A percentile compares a stretch with the other conserved stretches of the same genome.
phyloP scores from a whole-genome alignment of 2,113 vertebrate species.

The Mystacornis crossleyi region DNA sequence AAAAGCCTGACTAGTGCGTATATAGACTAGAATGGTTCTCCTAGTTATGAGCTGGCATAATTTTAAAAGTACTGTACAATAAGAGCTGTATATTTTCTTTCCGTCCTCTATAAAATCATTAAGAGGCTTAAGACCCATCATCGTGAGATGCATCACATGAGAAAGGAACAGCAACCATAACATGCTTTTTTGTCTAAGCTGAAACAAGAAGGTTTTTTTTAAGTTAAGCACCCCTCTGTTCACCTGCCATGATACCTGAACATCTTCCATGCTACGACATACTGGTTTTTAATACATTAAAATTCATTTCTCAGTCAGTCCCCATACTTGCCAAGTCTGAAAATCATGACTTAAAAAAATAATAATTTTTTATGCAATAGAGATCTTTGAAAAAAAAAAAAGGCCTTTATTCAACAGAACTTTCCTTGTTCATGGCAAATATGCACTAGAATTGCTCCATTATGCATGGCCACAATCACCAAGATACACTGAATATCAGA shows the following conservation, averaged over 20 bases:
- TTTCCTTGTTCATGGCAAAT: neutral
- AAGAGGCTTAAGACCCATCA: neutral
- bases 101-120: neutral
- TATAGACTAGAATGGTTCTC: neutral
- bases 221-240: neutral
- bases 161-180: neutral
- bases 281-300: neutral
- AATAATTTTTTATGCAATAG: neutral
- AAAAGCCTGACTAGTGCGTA: neutral
- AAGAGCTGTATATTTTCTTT: neutral
- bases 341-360: neutral
- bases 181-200: neutral
- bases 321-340: neutral
- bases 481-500: neutral
- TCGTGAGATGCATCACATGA: neutral
- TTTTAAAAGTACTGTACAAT: neutral
- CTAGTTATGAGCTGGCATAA: neutral
- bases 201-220: neutral
- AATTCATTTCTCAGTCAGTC: neutral
- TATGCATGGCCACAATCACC: neutral
- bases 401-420: neutral
- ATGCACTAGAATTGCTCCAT: neutral
- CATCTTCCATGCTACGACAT: neutral
- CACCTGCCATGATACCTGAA: neutral
- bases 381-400: neutral